Conservation (phyloP, 2,113 vertebrate genomes). For the Ursus arctos region DNA sequence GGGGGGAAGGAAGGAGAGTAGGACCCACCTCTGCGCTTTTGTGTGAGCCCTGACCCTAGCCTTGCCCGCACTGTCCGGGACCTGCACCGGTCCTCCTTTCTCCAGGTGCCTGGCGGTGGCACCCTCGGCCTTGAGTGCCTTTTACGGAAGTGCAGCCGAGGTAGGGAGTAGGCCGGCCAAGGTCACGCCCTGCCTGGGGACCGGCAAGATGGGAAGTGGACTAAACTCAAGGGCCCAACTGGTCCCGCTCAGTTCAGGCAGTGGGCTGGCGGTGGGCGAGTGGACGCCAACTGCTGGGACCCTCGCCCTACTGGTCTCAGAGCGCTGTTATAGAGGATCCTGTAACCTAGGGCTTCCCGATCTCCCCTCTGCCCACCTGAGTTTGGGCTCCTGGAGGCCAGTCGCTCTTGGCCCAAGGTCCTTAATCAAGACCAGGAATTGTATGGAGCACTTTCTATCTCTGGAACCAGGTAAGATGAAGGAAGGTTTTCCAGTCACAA, state of each 20-base stretch:
- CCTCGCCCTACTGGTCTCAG: rapidly evolving
- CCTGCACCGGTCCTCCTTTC: too few species aligned
- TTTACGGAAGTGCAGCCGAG: background rate
- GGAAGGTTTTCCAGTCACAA: background rate
- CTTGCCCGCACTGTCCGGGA: background rate
- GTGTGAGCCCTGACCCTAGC: too few species aligned
- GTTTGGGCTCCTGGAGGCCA: background rate
- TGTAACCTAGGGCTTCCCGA: background rate
- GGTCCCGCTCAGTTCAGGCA: too few species aligned
- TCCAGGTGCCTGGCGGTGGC: background rate
- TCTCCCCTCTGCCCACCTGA: background rate
- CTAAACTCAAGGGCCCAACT: background rate
- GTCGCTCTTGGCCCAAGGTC: background rate
- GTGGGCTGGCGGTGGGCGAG: rapidly evolving
- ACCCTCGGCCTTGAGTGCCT: too few species aligned
- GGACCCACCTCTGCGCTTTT: background rate
- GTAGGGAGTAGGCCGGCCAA: background rate
- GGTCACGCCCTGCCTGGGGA: background rate
- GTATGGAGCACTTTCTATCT: rapidly evolving
- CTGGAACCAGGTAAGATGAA: background rate
- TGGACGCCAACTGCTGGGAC: too few species aligned
- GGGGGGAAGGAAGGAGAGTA: too few species aligned
- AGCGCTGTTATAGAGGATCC: too few species aligned
- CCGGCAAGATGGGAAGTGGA: background rate
- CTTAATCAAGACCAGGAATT: background rate